Evolutionary conservation across 2,888 invertebrate species (phyloP), one percentile per base, ranked within the genome.

Genomic region (Diarsia rubi): DNA sequence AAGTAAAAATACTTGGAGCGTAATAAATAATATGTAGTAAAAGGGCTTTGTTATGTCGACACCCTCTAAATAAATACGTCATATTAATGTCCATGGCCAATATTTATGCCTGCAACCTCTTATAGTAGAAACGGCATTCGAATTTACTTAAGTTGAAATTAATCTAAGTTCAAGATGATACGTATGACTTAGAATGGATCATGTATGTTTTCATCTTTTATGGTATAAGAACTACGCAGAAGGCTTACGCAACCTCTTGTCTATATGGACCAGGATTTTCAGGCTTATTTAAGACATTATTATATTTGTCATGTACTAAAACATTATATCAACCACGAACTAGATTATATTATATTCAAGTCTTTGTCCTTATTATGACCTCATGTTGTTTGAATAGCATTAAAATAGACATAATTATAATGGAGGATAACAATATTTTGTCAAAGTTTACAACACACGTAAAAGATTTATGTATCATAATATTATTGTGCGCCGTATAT

Each of bases 201-300:
- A 37, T 37, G 24, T 60, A n/a, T 71, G 47, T 75, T 75, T 68
- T 75, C 24, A 59, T 81, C 59, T 37, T 60, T 54, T 69, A 68
- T 44, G 45, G 24, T 24, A n/a, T n/a, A 66, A 49, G 45, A 60
- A 42, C 47, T 63, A 84, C 70, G 85, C 54, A 70, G 59, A 70
- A 76, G 31, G 4, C 85, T 82, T 85, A 82, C 82, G 82, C 85
- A 82, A 85, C 72, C 47, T 66, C 52, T 9, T 60, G 64, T 11
- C 16, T 49, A 1, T 24, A 31, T 19, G n/a, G 42, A 45, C 24
- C 45, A 60, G 31, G 21, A 31, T 59, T 47, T 44, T 62, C 12
- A 3, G 5, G 6, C 9, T 19, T 45, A 45, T 16, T n/a, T 66
- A 19, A 59, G n/a, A 45, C 16, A 19, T 16, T 14, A 69, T 44